Conservation (phyloP, 1,140 invertebrate genomes). For the Platyura marginata region DNA sequence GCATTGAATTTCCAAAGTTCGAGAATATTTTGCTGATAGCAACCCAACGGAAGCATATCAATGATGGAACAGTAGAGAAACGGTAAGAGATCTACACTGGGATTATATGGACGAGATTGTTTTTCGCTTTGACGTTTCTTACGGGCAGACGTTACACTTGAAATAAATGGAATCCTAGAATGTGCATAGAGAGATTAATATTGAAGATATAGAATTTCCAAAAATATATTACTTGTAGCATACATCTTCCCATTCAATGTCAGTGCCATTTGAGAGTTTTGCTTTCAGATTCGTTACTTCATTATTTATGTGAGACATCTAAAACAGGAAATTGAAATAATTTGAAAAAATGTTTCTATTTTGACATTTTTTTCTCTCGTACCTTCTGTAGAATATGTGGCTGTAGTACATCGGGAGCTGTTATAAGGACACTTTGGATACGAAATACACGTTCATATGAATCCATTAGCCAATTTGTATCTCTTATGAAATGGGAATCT, state of each 20-base stretch:
- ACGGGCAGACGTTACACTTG: too few relatives aligned
- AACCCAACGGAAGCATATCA: conserved; percentile 33
- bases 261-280: conserved; percentile 8
- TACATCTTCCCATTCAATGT: conserved; percentile 35
- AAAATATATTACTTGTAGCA: conserved; percentile 38
- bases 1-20: conserved; percentile 49
- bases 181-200: conserved; percentile 16
- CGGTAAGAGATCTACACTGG: conserved; percentile 28
- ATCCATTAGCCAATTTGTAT: conserved; percentile 49
- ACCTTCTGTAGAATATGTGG: conserved; percentile 8
- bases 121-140: too few relatives aligned
- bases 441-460: conserved; percentile 42
- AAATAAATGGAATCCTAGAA: conserved; percentile 10
- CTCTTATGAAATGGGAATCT: conserved; percentile 41
- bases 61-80: conserved; percentile 36
- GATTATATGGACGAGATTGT: conserved; percentile 31
- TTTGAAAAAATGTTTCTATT: neutral
- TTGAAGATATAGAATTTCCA: conserved; percentile 18
- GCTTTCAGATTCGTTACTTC: conserved; percentile 1
- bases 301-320: neutral
- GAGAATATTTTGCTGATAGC: conserved; percentile 41
- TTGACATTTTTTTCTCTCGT: neutral
- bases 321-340: neutral
- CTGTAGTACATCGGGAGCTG: conserved; percentile 32
- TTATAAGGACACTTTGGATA: conserved; percentile 38